Base-by-base conservation (phyloP, 1,140 invertebrate species). In the Conus betulinus region DNA sequence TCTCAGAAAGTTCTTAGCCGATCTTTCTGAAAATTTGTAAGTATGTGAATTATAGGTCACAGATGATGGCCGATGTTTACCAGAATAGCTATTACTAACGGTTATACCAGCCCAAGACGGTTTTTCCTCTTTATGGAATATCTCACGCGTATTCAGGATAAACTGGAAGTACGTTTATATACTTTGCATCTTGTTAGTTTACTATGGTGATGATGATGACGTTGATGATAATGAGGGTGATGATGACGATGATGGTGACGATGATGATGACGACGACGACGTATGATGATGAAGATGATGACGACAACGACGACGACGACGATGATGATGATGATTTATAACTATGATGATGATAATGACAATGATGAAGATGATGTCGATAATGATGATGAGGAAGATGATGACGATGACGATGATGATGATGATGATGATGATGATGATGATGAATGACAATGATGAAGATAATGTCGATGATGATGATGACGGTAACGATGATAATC, bases 301-400 rank as follows among this genome's bases (percentile, higher is more conserved):
- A 78, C 2, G 27, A 53, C 51, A 51, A 53, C 23, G 52, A 81
- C 51, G 25, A 81, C 57, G 85, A 89, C 87, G 85, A 89, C 87
- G 85, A 89, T 89, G 85, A 89, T 87, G 85, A 87, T 89, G 85
- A 87, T 87, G 85, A 89, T n/a, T 89, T 55, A 87, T 89, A 60
- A 87, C 87, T 74, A 89, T 87, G 88, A 87, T 63, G 57, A 87
- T 89, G 85, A n/a, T 79, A n/a, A n/a, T n/a, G n/a, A n/a, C n/a
- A n/a, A n/a, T n/a, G 4, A 15, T 79, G 78, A 79, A 3, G 78
- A 79, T 5, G 5, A 79, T 79, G 78, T 87, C 87, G 85, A 87
- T 87, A n/a, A n/a, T 51, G 82, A 83, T 83, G 82, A 27, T 83
- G 25, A 83, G 4, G 25, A 67, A 76, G 63, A 86, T 85, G 63